Evolutionary conservation across 1,140 invertebrate species (phyloP), one percentile per base, ranked within the genome.

Genomic region (fruit fly (Drosophila melanogaster)): DNA sequence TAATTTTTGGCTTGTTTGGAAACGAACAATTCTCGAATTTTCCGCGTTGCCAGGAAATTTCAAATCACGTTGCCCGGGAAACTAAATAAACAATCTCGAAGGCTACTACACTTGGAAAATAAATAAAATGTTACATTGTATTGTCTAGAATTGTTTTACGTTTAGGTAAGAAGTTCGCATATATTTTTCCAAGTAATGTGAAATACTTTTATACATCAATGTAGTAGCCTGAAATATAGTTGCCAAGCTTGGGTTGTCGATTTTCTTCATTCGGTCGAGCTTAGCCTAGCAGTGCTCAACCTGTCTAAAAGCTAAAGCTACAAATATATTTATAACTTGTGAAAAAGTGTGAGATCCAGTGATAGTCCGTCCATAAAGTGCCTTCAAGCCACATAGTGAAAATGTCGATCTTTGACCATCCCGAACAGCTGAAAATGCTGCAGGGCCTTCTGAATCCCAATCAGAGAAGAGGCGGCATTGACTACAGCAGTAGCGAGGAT

Each of bases 341-440:
- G 10, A 26, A 17, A 17, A 41, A 6, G 37, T 46, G 37, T 43
- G 14, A 43, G 7, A 58, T 15, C 35, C 7, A 10, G 15, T 56
- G 15, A 26, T 51, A 40, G n/a, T n/a, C n/a, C n/a, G n/a, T 30
- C 26, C 40, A 46, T 44, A 38, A 47, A 46, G 26, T 40, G 40
- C 1, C 30, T 12, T 17, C n/a, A 43, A 43, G 26, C n/a, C 19
- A 41, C 35, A 2, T 26, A 22, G 17, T 2, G 19, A 66, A 40
- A 40, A 92, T 92, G 90, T 90, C 90, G 33, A 15, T 91, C 2
- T 92, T 92, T 37, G 85, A 92, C 14, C 81, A 87, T 79, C 81
- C 79, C 0, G 90, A 92, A 17, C 80, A 83, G 57, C 51, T 92
- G 46, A 57, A 56, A 6, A 59, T 87, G 53, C 50, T 92, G 43